These are phyloP conservation scores for Ceratina japonica DNA, from an alignment of 1,140 invertebrate species.

Conservation along the genomic window DNA sequence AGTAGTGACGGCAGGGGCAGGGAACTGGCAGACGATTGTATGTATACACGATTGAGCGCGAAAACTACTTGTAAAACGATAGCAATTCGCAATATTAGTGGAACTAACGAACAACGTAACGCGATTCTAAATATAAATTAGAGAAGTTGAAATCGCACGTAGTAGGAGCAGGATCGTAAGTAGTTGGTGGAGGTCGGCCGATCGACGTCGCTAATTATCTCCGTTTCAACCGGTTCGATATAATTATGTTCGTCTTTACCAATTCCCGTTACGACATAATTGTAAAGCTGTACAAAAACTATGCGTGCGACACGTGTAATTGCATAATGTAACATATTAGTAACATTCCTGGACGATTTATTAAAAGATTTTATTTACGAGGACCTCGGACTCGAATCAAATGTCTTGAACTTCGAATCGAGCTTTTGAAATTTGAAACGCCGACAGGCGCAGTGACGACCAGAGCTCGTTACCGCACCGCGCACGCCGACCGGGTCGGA, in stretches of 20 bases:
- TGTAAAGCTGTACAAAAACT: constrained; percentile 43
- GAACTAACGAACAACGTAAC: constrained; percentile 2
- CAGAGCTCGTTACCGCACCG: too few relatives aligned
- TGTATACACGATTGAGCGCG: constrained; percentile 27
- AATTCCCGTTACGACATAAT: background rate
- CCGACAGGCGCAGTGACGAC: too few relatives aligned
- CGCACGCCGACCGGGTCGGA: too few relatives aligned
- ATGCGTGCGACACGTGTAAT: constrained; percentile 17
- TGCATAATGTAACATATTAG: constrained; percentile 52
- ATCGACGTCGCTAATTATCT: too few relatives aligned
- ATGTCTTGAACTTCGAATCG: too few relatives aligned
- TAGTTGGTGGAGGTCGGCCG: background rate
- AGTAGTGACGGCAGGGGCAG: too few relatives aligned
- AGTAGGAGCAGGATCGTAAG: background rate
- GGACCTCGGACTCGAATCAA: background rate
- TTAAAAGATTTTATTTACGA: constrained; percentile 41
- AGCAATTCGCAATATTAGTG: constrained; percentile 30
- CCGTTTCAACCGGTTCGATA: too few relatives aligned
- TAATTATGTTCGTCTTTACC: too few relatives aligned
- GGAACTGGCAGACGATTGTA: too few relatives aligned
- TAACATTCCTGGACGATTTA: constrained; percentile 31
- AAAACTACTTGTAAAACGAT: background rate
- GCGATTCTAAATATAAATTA: constrained; percentile 1
- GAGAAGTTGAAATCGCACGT: constrained; percentile 13
- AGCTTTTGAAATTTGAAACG: too few relatives aligned